Conservation (phyloP, 2,113 vertebrate genomes). For the Catharus bicknelli region DNA sequence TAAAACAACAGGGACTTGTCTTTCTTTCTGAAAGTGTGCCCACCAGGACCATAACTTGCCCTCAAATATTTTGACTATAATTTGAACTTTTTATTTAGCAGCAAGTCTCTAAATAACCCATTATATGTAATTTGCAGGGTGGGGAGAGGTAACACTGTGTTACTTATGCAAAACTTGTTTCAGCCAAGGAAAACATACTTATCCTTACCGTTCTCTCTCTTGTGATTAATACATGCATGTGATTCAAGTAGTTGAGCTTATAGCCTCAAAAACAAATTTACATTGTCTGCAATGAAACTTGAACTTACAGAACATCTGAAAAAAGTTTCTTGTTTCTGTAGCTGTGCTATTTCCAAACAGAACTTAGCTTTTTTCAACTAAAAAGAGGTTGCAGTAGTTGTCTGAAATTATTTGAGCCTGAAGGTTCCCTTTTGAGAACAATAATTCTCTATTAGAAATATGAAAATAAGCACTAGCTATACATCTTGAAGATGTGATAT, state of each 20-base stretch:
- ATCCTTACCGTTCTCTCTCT: background rate
- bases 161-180: constrained; percentile 1
- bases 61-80: constrained; percentile 16
- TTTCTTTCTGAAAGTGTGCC: background rate
- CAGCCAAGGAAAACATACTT: background rate
- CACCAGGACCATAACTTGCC: background rate
- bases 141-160: background rate
- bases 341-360: background rate
- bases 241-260: background rate
- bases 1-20: background rate
- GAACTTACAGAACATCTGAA: background rate
- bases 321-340: background rate
- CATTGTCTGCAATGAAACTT: background rate
- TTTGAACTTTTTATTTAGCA: constrained; percentile 11
- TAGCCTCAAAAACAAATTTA: background rate
- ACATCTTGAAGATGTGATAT: background rate
- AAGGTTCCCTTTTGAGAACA: background rate
- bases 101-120: background rate
- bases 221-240: background rate
- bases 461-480: background rate
- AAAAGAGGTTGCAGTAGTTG: background rate
- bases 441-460: background rate
- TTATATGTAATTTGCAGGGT: constrained; percentile 23
- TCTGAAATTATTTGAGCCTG: background rate
- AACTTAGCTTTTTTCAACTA: fast-evolving